Conservation (phyloP, 2,113 vertebrate species). For the Cynocephalus volans region DNA sequence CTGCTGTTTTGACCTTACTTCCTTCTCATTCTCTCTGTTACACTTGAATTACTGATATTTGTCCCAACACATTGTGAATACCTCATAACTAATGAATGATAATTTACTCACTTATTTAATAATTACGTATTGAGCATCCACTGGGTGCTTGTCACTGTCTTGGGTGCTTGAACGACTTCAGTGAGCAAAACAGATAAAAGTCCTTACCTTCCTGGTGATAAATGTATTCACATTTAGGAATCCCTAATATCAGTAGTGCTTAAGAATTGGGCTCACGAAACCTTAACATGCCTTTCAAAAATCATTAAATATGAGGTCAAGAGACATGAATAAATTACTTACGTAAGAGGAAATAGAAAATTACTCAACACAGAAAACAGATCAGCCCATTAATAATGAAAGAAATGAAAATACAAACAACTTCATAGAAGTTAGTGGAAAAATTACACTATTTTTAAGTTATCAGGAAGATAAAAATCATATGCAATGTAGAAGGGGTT, state of each 20-base stretch:
- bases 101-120: not conserved
- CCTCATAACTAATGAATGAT: not conserved
- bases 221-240: not conserved
- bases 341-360: not conserved
- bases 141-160: not conserved
- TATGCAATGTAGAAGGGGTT: not conserved
- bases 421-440: not conserved
- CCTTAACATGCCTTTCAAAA: constrained; percentile 30
- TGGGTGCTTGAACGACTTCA: not conserved
- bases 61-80: not conserved
- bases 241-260: not conserved
- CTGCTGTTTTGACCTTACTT: not conserved
- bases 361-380: not conserved
- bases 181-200: constrained; percentile 26
- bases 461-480: constrained; percentile 14
- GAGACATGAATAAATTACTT: constrained; percentile 40
- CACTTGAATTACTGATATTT: constrained; percentile 4
- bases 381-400: not conserved
- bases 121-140: not conserved
- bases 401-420: constrained; percentile 58
- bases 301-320: not conserved
- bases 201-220: not conserved
- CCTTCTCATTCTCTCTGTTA: not conserved
- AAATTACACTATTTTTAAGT: constrained; percentile 8
- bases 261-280: not conserved